phyloP scores from a whole-genome alignment of 2,888 invertebrate species.

The Eupithecia subfuscata region DNA sequence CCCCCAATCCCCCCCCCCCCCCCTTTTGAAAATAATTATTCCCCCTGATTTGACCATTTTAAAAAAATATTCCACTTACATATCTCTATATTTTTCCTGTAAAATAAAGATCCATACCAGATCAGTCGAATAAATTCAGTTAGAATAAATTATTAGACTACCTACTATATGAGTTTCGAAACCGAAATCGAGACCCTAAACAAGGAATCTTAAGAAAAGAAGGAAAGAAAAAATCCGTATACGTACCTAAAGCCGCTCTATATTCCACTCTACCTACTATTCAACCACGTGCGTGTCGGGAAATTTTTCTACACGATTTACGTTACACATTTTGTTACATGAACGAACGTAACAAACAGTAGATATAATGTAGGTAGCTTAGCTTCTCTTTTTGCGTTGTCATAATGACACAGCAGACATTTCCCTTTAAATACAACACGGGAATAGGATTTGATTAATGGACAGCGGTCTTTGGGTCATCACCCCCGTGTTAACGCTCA shows the following conservation, averaged over 20 bases:
- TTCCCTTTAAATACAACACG: slow-evolving; percentile 53
- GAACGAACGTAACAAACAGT: slow-evolving; percentile 28
- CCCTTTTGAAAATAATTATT: too few species aligned
- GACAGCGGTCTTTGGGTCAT: slow-evolving; percentile 49
- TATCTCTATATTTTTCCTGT: too few species aligned
- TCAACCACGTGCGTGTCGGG: not conserved
- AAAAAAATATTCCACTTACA: too few species aligned
- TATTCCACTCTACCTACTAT: slow-evolving; percentile 1
- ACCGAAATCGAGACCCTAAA: too few species aligned
- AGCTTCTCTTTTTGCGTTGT: slow-evolving; percentile 48
- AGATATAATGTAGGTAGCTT: not conserved
- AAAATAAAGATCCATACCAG: too few species aligned
- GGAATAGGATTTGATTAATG: slow-evolving; percentile 55
- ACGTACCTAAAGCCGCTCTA: not conserved
- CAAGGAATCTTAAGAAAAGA: too few species aligned
- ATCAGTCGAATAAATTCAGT: too few species aligned
- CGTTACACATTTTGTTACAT: not conserved
- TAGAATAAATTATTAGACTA: too few species aligned
- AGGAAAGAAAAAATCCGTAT: not conserved
- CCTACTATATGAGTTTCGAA: too few species aligned
- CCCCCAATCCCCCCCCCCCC: too few species aligned
- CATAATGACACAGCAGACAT: slow-evolving; percentile 52
- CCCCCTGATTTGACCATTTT: too few species aligned
- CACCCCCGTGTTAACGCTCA: slow-evolving; percentile 47
- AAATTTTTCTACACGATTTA: not conserved